Evolutionary conservation across 92 coral and sea anemone species (phyloP).

Genomic region (Epizoanthus rinbou): DNA sequence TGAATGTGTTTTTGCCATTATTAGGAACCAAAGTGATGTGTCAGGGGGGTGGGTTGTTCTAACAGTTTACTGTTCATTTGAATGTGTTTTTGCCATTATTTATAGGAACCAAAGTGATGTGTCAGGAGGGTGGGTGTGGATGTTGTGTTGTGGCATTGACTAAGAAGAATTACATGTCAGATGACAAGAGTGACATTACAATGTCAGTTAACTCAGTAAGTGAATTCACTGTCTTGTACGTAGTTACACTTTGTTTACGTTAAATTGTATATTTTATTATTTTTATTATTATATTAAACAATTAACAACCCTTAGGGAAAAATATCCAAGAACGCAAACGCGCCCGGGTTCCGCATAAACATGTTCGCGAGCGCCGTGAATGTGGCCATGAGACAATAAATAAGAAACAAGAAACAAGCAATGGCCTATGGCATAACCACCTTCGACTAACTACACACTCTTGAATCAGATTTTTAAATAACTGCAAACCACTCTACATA

Average conservation of each 20-base stretch:
- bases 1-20: no score
- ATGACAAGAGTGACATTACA: conserved; percentile 47
- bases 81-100: neutral
- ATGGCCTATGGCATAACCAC: no score
- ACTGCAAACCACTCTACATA: no score
- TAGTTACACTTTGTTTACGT: neutral
- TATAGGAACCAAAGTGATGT: conserved; percentile 85
- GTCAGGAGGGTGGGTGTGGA: conserved; percentile 79
- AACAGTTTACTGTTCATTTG: conserved; percentile 44
- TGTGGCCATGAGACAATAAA: neutral
- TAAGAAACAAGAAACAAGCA: no score
- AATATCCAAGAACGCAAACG: neutral
- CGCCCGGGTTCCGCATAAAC: neutral
- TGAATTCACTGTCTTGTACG: neutral
- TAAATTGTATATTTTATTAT: neutral
- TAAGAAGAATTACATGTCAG: conserved; percentile 48
- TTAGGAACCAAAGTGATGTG: conserved; percentile 87
- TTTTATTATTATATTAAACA: neutral
- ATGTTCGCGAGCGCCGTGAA: neutral
- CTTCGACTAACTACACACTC: no score
- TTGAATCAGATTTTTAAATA: no score
- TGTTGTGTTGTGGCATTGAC: conserved; percentile 78
- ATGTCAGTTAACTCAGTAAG: conserved; percentile 81
- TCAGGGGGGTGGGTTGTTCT: conserved; percentile 60
- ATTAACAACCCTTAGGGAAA: no score